Conservation (phyloP, 2,797 vertebrate species). For the Hoplostethus atlanticus region DNA sequence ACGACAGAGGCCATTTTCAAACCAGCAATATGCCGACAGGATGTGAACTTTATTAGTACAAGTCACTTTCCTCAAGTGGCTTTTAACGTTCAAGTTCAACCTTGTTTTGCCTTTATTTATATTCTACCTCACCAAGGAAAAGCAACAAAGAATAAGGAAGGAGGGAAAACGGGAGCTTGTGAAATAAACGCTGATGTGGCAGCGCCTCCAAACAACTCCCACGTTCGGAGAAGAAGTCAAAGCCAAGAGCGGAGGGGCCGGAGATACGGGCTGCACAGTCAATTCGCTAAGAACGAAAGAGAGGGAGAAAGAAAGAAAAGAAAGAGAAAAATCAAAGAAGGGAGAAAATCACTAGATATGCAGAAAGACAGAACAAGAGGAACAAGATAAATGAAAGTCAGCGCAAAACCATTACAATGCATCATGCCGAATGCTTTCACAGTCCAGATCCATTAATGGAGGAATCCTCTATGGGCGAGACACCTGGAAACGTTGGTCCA, state of each 20-base stretch:
- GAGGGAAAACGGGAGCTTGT: slow-evolving; percentile 4
- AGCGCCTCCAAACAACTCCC: slow-evolving; percentile 53
- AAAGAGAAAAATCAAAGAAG: not conserved
- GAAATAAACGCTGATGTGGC: slow-evolving; percentile 60
- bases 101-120: slow-evolving; percentile 16
- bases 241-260: slow-evolving; percentile 27
- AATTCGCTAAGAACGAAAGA: not conserved
- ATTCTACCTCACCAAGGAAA: slow-evolving; percentile 19
- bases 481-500: slow-evolving; percentile 29
- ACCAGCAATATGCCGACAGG: not conserved
- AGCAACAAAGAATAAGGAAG: slow-evolving; percentile 11
- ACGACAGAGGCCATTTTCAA: not conserved
- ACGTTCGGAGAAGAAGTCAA: slow-evolving; percentile 41
- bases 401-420: slow-evolving; percentile 25
- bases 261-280: slow-evolving; percentile 25
- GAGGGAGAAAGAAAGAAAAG: not conserved
- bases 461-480: slow-evolving; percentile 31
- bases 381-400: slow-evolving; percentile 32
- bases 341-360: slow-evolving; percentile 4
- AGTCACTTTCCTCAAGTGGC: not conserved
- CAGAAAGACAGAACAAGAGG: slow-evolving; percentile 16
- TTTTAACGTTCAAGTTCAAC: slow-evolving; percentile 20
- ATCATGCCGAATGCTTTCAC: slow-evolving; percentile 3
- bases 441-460: slow-evolving; percentile 29
- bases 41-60: too few species aligned